A percentile compares a stretch with the other conserved stretches of the same genome.
Evolutionary conservation across 1,140 invertebrate species (phyloP).

Genomic region (Drepana arcuata): DNA sequence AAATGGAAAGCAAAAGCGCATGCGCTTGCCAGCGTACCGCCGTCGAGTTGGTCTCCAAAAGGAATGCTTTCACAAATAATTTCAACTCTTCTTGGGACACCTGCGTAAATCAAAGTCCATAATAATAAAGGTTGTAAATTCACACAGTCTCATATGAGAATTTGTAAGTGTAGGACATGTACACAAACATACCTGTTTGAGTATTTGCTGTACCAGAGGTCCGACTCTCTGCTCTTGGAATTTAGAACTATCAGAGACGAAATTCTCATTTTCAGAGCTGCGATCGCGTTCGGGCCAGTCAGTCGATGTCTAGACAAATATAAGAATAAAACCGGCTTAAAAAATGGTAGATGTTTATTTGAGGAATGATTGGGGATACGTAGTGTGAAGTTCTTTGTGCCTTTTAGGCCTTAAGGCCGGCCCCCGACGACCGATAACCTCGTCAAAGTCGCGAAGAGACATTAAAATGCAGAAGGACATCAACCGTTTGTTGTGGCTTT

Average conservation of each 20-base stretch:
- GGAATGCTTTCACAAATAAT: constrained; percentile 91
- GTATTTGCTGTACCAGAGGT: constrained; percentile 59
- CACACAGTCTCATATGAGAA: too few relatives aligned
- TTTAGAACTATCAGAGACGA: constrained; percentile 58
- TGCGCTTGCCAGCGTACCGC: constrained; percentile 97
- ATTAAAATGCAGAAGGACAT: too few relatives aligned
- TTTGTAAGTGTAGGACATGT: too few relatives aligned
- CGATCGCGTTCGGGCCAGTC: constrained; percentile 59
- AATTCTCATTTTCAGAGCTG: constrained; percentile 62
- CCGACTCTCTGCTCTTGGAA: constrained; percentile 65
- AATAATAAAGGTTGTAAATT: background rate
- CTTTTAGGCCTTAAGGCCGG: too few relatives aligned
- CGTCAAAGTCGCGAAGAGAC: too few relatives aligned
- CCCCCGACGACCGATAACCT: too few relatives aligned
- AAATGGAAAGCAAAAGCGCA: constrained; percentile 86
- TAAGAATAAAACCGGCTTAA: too few relatives aligned
- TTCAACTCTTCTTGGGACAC: constrained; percentile 66
- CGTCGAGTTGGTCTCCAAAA: constrained; percentile 94
- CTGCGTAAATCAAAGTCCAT: constrained; percentile 26
- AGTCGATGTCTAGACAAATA: constrained; percentile 24
- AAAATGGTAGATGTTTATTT: too few relatives aligned
- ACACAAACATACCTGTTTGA: constrained; percentile 46
- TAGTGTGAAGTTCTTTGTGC: too few relatives aligned
- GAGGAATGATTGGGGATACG: too few relatives aligned
- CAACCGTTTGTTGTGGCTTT: too few relatives aligned